Evolutionary conservation across 1,140 invertebrate genomes (phyloP), one percentile per base, ranked within the genome.

Genomic region (Bathynomus jamesi): DNA sequence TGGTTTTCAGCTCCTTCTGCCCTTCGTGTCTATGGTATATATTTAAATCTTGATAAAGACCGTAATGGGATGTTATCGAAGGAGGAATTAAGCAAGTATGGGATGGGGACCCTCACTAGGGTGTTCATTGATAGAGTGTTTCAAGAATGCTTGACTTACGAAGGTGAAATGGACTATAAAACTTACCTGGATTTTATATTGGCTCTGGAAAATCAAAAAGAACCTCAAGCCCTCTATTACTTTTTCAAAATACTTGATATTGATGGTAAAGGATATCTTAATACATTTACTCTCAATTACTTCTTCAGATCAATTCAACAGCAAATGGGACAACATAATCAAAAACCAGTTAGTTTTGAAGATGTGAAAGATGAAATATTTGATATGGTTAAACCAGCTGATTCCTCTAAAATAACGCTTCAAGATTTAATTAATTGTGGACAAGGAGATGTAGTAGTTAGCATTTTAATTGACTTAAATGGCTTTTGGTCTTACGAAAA

Each of bases 101-200:
- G 93, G 0, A 93, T 91, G 7, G 93, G 93, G 10, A 95, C 93
- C 0, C 81, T 98, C n/a, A 98, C 95, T 0, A 86, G 89, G 65
- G 90, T 92, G 2, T 98, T 98, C 82, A 85, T 98, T 11, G 92
- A 95, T 77, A 86, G 94, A 63, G 91, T 98, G 0, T 98, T 97
- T 83, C 93, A 98, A 83, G 94, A 96, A 80, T 96, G 92, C 79
- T 85, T 96, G 0, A 98, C 95, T 0, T 98, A 95, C 80, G 90
- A 94, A 78, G 94, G 93, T 7, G 94, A 98, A 86, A 97, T 98
- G 90, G 96, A 99, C 82, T 99, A 97, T 81, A 97, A 97, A 83
- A 95, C 94, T 0, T 99, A 96, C 82, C 82, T 98, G 24, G 94
- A 98, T 81, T 92, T 98, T 83, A 92, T 96, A 0, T 83, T 98